These are phyloP conservation scores for Parapristionchus giblindavisi DNA, from an alignment of 2,888 invertebrate species.

Conservation along the genomic window DNA sequence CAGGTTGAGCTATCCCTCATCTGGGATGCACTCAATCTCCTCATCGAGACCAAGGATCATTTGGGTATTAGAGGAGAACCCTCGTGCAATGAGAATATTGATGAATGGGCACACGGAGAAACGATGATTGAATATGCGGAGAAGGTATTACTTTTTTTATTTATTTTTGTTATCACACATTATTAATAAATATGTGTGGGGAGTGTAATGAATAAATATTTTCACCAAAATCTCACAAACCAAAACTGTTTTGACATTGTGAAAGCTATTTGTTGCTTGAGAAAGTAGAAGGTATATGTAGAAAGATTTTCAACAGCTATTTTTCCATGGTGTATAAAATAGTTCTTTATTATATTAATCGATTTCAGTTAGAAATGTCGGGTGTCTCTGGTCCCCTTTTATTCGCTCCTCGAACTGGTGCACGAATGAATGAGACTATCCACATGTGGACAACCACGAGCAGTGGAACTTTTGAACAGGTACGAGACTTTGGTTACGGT, in stretches of 20 bases:
- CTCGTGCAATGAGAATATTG: not conserved
- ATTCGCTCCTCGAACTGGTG: slow-evolving; percentile 10
- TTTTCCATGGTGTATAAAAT: no score
- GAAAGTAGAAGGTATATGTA: not conserved
- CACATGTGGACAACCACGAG: slow-evolving; percentile 19
- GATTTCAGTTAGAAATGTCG: not conserved
- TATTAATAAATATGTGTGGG: no score
- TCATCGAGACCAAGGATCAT: not conserved
- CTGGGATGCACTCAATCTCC: slow-evolving; percentile 11
- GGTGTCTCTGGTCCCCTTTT: slow-evolving; percentile 12
- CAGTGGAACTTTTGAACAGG: slow-evolving; percentile 11
- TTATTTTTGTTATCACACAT: no score
- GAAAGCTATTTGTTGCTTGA: not conserved
- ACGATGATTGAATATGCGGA: slow-evolving; percentile 16
- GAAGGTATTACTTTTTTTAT: no score
- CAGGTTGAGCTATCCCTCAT: slow-evolving; percentile 1
- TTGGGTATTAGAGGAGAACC: slow-evolving; percentile 25
- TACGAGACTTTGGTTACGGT: no score
- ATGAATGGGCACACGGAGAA: slow-evolving; percentile 31
- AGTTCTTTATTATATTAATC: no score
- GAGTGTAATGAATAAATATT: no score
- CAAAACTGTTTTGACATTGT: no score
- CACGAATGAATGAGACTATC: slow-evolving; percentile 27
- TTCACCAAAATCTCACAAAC: no score
- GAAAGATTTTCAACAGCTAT: not conserved